Base-by-base conservation (phyloP, 2,888 invertebrate genomes). In the Caenorhabditis sulstoni region DNA sequence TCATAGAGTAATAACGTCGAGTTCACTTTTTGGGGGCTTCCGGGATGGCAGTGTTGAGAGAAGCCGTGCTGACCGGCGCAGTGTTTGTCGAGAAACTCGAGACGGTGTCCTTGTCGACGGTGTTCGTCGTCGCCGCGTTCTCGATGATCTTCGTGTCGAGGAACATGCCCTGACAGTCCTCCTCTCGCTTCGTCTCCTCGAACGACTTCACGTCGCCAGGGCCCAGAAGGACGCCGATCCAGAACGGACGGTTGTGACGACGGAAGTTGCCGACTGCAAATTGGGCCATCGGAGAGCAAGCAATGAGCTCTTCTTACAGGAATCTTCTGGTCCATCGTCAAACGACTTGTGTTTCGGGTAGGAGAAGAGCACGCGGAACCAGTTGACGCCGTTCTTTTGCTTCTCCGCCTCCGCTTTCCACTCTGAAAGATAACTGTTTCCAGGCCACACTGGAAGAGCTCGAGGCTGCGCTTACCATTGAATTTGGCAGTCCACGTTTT, bases 291-390 rank as follows among this genome's bases (percentile, higher is more conserved):
- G 29, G 29, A 29, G 3, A 7, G 29, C 4, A 29, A 29, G 29
- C n/a, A n/a, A 29, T 29, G 29, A 5, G 29, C 29, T 29, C 29
- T 29, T 7, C 67, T 59, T 12, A 79, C 81, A 80, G 45, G 50
- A 55, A 22, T 83, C 83, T 35, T 79, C 81, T 9, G 83, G 83
- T 44, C 83, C 83, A 64, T 83, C 83, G 29, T 75, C 79, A 52
- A 83, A 78, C 16, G 81, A 79, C 44, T 83, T 83, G 39, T 83
- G 83, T 35, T 58, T 74, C 0, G 83, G 83, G 16, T 83, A 81
- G 35, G 45, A 62, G 59, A 83, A 77, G 5, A 77, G 39, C 1
- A 83, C 53, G 20, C 81, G 77, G 58, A 74, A 76, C 81, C 81
- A 83, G 59, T 83, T 83, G 49, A 83, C 55, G 7, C 83, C 83